Conservation (phyloP, 2,797 vertebrate genomes). For the Gallinago solitaria region DNA sequence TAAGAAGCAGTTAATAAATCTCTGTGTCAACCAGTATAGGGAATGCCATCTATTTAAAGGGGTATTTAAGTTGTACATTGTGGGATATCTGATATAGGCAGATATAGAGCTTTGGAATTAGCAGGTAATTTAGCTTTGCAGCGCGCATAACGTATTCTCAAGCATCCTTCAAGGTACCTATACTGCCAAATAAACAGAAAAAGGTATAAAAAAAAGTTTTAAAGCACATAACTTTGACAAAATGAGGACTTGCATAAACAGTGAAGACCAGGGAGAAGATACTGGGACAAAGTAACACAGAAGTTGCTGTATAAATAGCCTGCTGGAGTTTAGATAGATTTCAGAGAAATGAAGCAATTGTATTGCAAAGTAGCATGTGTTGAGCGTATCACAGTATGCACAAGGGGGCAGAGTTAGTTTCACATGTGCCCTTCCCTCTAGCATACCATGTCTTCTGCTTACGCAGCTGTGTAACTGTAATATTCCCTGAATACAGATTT, state of each 20-base stretch:
- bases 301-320: neutral
- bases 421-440: neutral
- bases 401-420: slow-evolving; percentile 36
- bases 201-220: neutral
- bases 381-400: neutral
- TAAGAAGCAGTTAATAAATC: neutral
- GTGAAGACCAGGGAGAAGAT: neutral
- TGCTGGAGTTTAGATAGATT: neutral
- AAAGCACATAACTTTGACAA: neutral
- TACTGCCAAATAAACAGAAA: neutral
- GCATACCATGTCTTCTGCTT: neutral
- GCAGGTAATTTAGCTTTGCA: neutral
- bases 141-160: neutral
- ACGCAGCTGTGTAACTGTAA: neutral
- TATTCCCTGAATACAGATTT: neutral
- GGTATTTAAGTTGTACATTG: neutral
- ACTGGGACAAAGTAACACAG: neutral
- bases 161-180: neutral
- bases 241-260: neutral
- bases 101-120: neutral
- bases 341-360: neutral
- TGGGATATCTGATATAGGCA: neutral
- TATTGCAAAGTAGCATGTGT: neutral
- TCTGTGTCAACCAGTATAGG: neutral
- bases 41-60: neutral